These are phyloP conservation scores for Pelmatolapia mariae DNA, from an alignment of 2,113 vertebrate species.

Conservation along the genomic window DNA sequence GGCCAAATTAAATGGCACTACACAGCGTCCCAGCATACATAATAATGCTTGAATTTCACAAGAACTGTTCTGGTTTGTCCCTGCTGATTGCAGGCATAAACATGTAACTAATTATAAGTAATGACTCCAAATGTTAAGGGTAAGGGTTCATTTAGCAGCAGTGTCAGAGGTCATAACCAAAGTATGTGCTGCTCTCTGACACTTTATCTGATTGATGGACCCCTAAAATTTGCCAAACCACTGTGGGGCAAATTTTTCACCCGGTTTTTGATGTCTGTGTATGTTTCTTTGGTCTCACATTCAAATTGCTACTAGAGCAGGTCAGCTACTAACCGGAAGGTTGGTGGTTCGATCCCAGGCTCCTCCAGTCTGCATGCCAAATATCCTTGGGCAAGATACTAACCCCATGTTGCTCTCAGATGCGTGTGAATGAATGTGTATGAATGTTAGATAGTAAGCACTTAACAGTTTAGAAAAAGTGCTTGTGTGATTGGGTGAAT, in stretches of 20 bases:
- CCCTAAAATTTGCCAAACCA: not conserved
- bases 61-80: not conserved
- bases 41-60: not conserved
- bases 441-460: not conserved
- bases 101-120: not conserved
- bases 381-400: not conserved
- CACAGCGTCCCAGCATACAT: not conserved
- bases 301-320: not conserved
- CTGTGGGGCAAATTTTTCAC: not conserved
- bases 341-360: not conserved
- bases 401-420: not conserved
- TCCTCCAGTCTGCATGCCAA: fast-evolving
- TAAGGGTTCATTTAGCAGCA: not conserved
- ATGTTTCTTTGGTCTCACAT: not conserved
- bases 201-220: not conserved
- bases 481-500: not conserved
- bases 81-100: fast-evolving
- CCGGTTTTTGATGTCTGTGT: not conserved
- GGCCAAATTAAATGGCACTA: not conserved
- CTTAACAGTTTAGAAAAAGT: not conserved
- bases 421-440: not conserved
- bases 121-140: not conserved
- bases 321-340: not conserved
- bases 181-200: not conserved
- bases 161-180: not conserved